A percentile compares a stretch with the other conserved stretches of the same genome.
Evolutionary conservation across 2,797 vertebrate species (phyloP).

Genomic region (Crenichthys baileyi): DNA sequence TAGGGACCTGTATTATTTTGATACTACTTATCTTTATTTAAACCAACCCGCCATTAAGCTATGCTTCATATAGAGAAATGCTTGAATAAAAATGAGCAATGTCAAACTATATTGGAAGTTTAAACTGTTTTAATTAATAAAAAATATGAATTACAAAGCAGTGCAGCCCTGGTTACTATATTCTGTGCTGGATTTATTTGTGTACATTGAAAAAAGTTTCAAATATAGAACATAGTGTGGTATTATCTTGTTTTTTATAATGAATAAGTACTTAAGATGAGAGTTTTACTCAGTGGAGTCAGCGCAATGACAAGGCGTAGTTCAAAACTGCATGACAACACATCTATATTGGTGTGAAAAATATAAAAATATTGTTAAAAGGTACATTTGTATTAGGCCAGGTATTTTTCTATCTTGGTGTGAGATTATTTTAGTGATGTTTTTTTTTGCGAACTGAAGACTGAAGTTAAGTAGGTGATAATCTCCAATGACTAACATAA

Average conservation of each 20-base stretch:
- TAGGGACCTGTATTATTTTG: not conserved
- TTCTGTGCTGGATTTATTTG: not conserved
- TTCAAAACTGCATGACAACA: not conserved
- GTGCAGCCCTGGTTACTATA: not conserved
- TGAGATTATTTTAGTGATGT: not conserved
- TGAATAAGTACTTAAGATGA: not conserved
- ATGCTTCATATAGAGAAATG: not conserved
- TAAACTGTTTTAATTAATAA: not conserved
- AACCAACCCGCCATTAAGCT: not conserved
- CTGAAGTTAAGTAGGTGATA: not conserved
- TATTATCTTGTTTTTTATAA: not conserved
- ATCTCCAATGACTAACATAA: conserved; percentile 9
- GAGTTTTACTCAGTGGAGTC: not conserved
- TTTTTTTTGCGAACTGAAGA: not conserved
- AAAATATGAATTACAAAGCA: not conserved
- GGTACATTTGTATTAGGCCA: not conserved
- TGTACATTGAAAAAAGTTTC: not conserved
- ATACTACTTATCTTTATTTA: not conserved
- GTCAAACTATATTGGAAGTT: not conserved
- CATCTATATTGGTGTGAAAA: not conserved
- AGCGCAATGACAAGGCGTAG: not conserved
- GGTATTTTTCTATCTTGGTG: not conserved
- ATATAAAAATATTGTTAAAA: not conserved
- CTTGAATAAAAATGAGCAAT: not conserved
- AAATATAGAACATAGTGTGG: not conserved